Conservation (phyloP, 1,140 invertebrate genomes). For the Trichogramma pretiosum region DNA sequence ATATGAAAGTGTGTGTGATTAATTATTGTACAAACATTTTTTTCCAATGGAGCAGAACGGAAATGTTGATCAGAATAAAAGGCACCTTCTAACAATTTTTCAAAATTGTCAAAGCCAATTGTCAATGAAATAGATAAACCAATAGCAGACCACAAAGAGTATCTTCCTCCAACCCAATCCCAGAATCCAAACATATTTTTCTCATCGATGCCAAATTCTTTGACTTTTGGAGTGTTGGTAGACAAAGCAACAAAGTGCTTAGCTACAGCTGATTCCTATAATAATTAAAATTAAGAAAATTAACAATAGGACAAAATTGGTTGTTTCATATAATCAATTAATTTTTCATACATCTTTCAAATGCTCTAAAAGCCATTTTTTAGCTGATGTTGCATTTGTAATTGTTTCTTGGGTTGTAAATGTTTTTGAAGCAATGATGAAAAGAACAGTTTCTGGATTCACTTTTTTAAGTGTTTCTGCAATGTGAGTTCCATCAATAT, state of each 20-base stretch:
- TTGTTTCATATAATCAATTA: slow-evolving; percentile 5
- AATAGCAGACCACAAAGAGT: slow-evolving; percentile 97
- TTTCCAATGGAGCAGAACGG: slow-evolving; percentile 71
- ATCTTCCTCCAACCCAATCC: slow-evolving; percentile 99
- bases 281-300: slow-evolving; percentile 17
- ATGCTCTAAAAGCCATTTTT: slow-evolving; percentile 82
- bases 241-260: slow-evolving; percentile 98
- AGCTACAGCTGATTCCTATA: slow-evolving; percentile 72
- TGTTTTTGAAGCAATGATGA: slow-evolving; percentile 98
- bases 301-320: background rate
- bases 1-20: background rate
- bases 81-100: slow-evolving; percentile 82
- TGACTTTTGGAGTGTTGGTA: slow-evolving; percentile 87
- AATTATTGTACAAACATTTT: slow-evolving; percentile 68
- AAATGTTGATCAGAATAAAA: slow-evolving; percentile 96
- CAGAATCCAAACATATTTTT: slow-evolving; percentile 99
- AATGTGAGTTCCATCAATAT: slow-evolving; percentile 98
- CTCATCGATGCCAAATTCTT: slow-evolving; percentile 93
- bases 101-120: slow-evolving; percentile 94
- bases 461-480: slow-evolving; percentile 87
- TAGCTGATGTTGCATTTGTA: slow-evolving; percentile 95
- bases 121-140: slow-evolving; percentile 90
- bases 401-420: slow-evolving; percentile 99
- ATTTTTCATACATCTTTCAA: slow-evolving; percentile 72
- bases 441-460: slow-evolving; percentile 87